These are phyloP conservation scores for Emydura subglobosa DNA, from an alignment of 2,113 vertebrate species.

Conservation along the genomic window DNA sequence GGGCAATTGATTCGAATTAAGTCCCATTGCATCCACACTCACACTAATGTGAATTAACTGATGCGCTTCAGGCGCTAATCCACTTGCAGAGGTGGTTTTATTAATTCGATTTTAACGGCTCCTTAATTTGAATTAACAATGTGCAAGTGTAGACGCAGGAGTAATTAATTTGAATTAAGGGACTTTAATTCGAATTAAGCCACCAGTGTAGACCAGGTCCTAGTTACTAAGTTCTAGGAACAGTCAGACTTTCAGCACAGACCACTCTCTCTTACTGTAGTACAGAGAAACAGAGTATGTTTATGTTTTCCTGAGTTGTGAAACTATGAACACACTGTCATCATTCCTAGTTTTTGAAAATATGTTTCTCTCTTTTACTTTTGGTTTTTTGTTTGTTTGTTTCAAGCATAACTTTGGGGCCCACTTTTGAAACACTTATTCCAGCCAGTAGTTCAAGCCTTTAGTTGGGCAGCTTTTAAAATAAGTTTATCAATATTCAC, in stretches of 20 bases:
- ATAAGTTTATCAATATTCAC: background rate
- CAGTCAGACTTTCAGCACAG: background rate
- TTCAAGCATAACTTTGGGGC: background rate
- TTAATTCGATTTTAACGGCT: no score
- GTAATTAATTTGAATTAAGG: no score
- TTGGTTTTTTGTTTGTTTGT: background rate
- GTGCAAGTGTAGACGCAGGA: no score
- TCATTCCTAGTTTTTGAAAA: background rate
- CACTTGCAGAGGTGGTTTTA: no score
- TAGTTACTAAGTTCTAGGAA: background rate
- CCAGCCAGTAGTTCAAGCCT: background rate
- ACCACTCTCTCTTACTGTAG: background rate
- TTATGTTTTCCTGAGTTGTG: background rate
- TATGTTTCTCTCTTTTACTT: accelerated
- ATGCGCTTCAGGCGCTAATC: no score
- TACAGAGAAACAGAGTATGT: background rate
- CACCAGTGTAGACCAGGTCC: no score
- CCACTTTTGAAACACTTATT: accelerated
- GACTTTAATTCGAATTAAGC: no score
- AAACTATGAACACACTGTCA: background rate
- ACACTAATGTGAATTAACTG: no score
- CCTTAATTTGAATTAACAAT: no score
- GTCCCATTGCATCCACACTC: no score
- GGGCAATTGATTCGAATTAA: no score
- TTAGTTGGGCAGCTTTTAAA: background rate